phyloP scores from a whole-genome alignment of 2,888 invertebrate species.

The Odontocerum albicorne region DNA sequence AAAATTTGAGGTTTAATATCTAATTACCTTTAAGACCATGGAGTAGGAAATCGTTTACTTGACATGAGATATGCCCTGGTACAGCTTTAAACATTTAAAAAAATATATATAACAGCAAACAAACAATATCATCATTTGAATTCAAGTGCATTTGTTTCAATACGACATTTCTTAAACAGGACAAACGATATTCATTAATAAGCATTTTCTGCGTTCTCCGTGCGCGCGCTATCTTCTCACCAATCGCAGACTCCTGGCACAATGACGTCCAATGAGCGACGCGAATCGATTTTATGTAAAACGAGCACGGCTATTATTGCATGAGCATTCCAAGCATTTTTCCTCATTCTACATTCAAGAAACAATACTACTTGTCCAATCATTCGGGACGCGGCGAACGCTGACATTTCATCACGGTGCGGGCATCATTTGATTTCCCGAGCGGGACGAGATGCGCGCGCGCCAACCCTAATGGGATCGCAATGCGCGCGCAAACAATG shows the following conservation, averaged over 20 bases:
- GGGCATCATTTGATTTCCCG: slow-evolving; percentile 17
- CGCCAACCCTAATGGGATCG: slow-evolving; percentile 18
- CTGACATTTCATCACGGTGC: slow-evolving; percentile 29
- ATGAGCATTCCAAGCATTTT: slow-evolving; percentile 29
- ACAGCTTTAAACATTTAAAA: no score
- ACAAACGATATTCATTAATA: neutral
- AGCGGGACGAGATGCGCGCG: slow-evolving; percentile 17
- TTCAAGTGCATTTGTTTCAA: no score
- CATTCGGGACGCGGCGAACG: slow-evolving; percentile 28
- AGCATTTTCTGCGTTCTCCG: neutral
- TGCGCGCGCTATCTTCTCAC: slow-evolving; percentile 5
- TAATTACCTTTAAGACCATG: no score
- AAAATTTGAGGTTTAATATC: no score
- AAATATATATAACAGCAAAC: no score
- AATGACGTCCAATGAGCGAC: slow-evolving; percentile 13
- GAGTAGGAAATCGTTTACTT: no score
- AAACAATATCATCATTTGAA: no score
- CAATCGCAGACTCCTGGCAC: neutral
- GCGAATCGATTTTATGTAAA: slow-evolving; percentile 32
- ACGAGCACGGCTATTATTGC: slow-evolving; percentile 21
- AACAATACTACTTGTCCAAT: slow-evolving; percentile 36
- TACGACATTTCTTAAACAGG: no score
- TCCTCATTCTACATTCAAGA: slow-evolving; percentile 33
- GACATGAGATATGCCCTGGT: no score
- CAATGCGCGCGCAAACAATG: slow-evolving; percentile 20